phyloP scores from a whole-genome alignment of 2,888 invertebrate genomes.

The Trichogramma evanescens region DNA sequence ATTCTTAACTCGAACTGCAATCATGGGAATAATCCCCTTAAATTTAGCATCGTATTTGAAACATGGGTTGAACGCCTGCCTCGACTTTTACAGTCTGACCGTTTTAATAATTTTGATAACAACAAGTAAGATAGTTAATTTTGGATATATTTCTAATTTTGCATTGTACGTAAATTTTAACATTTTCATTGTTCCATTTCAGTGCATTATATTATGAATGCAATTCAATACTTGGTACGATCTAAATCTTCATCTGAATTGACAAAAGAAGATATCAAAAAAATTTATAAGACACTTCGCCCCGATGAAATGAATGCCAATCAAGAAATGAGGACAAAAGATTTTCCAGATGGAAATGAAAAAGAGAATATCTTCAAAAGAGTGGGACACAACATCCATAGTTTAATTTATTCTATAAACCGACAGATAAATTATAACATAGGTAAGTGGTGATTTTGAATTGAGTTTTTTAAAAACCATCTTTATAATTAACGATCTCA shows the following conservation, averaged over 20 bases:
- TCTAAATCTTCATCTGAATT: slow-evolving; percentile 7
- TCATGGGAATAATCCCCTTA: slow-evolving; percentile 39
- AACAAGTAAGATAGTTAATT: slow-evolving; percentile 31
- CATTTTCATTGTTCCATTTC: slow-evolving; percentile 1
- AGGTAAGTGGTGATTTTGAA: slow-evolving; percentile 6
- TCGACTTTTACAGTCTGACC: slow-evolving; percentile 42
- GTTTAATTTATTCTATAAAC: background rate
- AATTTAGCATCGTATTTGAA: slow-evolving; percentile 40
- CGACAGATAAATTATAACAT: slow-evolving; percentile 11
- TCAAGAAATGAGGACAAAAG: no score
- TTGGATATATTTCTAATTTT: background rate
- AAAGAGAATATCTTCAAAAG: no score
- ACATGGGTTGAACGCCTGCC: slow-evolving; percentile 37
- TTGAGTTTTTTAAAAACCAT: background rate
- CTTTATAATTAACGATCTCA: background rate
- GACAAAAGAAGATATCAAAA: slow-evolving; percentile 5
- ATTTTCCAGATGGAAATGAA: no score
- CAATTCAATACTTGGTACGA: slow-evolving; percentile 31
- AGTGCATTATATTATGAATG: slow-evolving; percentile 40
- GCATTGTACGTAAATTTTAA: background rate
- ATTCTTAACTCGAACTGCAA: slow-evolving; percentile 36
- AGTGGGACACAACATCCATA: no score
- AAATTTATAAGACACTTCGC: background rate
- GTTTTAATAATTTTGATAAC: slow-evolving; percentile 40
- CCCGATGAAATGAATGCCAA: background rate